Evolutionary conservation across 2,797 vertebrate species (phyloP).

Genomic region (Alexandromys oeconomus): DNA sequence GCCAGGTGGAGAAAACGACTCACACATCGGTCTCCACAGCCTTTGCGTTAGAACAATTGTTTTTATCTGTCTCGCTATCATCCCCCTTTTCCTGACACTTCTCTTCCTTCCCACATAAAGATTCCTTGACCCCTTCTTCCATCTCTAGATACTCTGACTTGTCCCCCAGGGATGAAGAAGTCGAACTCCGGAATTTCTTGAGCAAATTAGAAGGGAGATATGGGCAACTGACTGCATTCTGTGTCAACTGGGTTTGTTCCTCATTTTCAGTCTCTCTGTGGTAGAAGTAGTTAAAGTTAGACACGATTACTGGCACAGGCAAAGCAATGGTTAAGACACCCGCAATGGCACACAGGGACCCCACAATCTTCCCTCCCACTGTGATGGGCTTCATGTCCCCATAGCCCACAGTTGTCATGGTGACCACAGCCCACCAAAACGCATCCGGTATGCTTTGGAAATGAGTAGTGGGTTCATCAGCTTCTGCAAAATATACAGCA

Average conservation of each 20-base stretch:
- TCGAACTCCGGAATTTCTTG: constrained; percentile 95
- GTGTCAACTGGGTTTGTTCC: constrained; percentile 93
- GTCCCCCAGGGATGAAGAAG: constrained; percentile 96
- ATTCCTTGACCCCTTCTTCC: constrained; percentile 99
- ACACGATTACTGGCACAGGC: constrained; percentile 99
- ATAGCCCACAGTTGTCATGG: constrained; percentile 99
- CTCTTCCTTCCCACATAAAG: constrained; percentile 96
- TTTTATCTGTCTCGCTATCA: constrained; percentile 96
- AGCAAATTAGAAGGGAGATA: constrained; percentile 96
- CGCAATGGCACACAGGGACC: constrained; percentile 98
- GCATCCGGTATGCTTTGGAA: constrained; percentile 99
- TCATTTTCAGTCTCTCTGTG: constrained; percentile 99
- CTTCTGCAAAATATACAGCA: constrained; percentile 99
- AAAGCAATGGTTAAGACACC: constrained; percentile 99
- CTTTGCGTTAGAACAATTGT: constrained; percentile 96
- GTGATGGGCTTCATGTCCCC: constrained; percentile 99
- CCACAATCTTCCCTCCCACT: constrained; percentile 98
- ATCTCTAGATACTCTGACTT: constrained; percentile 99
- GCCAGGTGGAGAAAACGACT: constrained; percentile 73
- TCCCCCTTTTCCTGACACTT: constrained; percentile 95
- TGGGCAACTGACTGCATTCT: constrained; percentile 91
- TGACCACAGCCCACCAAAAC: constrained; percentile 99
- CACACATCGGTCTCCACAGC: constrained; percentile 99
- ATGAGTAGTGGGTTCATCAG: constrained; percentile 96
- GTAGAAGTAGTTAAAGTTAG: constrained; percentile 99